Evolutionary conservation across 2,888 invertebrate species (phyloP).

Genomic region (Epistrophella euchroma): DNA sequence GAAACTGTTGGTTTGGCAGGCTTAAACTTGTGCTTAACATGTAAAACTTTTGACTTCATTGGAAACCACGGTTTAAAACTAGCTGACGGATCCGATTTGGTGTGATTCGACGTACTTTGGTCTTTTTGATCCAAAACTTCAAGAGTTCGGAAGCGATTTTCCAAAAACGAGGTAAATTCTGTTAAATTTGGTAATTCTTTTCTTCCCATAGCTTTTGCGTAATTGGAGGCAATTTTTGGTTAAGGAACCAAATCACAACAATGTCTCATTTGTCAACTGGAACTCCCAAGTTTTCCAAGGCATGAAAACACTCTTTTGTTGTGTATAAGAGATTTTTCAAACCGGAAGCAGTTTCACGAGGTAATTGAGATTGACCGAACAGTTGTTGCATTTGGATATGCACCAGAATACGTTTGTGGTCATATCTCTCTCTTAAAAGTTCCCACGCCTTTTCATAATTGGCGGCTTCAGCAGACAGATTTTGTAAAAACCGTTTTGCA

Average conservation of each 20-base stretch:
- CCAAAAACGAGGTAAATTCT: background rate
- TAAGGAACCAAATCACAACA: background rate
- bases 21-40: background rate
- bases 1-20: background rate
- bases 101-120: background rate
- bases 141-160: background rate
- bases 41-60: background rate
- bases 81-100: background rate
- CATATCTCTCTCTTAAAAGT: background rate
- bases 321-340: constrained; percentile 19
- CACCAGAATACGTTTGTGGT: constrained; percentile 29
- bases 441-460: constrained; percentile 20
- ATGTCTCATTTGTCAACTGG: background rate
- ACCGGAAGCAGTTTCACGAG: constrained; percentile 2
- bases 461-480: background rate
- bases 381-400: constrained; percentile 21
- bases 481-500: background rate
- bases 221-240: too few relatives aligned
- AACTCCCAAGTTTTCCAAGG: background rate
- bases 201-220: background rate
- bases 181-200: background rate
- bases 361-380: constrained; percentile 1
- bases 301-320: background rate
- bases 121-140: background rate
- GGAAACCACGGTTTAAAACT: too few relatives aligned